A percentile compares a stretch with the other conserved stretches of the same genome.
These are phyloP conservation scores for Eueides isabella DNA, from an alignment of 1,140 invertebrate species.

Conservation along the genomic window DNA sequence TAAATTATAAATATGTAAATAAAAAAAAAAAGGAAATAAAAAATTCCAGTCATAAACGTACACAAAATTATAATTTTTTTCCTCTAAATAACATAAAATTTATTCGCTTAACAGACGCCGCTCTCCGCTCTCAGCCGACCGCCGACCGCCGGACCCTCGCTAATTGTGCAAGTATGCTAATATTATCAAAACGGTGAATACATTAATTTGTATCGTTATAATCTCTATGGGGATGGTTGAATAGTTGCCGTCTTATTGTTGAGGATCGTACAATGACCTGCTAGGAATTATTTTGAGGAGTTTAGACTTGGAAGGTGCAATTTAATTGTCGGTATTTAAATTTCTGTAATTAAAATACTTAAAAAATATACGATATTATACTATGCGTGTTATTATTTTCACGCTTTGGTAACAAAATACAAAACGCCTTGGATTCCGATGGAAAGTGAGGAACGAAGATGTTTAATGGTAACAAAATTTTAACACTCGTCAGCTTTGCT, in stretches of 20 bases:
- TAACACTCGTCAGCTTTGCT: too few species aligned
- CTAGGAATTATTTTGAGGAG: not conserved
- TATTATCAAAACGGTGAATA: slow-evolving; percentile 47
- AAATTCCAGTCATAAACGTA: not conserved
- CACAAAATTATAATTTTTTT: not conserved
- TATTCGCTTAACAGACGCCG: not conserved
- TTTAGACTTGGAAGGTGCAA: too few species aligned
- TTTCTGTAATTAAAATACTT: too few species aligned
- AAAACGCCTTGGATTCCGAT: too few species aligned
- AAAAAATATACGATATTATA: too few species aligned
- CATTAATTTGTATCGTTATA: slow-evolving; percentile 59
- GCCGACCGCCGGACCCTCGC: slow-evolving; percentile 34
- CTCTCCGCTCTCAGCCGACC: slow-evolving; percentile 23
- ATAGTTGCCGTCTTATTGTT: slow-evolving; percentile 36
- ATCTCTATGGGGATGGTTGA: slow-evolving; percentile 43
- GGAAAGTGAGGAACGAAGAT: too few species aligned
- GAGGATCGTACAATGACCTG: slow-evolving; percentile 26
- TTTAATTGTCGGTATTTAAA: too few species aligned
- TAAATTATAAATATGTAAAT: too few species aligned
- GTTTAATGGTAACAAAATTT: too few species aligned
- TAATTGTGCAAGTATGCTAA: slow-evolving; percentile 60
- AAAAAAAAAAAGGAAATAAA: too few species aligned
- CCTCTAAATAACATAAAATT: not conserved
- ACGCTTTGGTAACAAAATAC: too few species aligned
- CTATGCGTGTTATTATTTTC: too few species aligned